Base-by-base conservation (phyloP, 35 echinoderm and acorn worm species). In the Apostichopus californicus region DNA sequence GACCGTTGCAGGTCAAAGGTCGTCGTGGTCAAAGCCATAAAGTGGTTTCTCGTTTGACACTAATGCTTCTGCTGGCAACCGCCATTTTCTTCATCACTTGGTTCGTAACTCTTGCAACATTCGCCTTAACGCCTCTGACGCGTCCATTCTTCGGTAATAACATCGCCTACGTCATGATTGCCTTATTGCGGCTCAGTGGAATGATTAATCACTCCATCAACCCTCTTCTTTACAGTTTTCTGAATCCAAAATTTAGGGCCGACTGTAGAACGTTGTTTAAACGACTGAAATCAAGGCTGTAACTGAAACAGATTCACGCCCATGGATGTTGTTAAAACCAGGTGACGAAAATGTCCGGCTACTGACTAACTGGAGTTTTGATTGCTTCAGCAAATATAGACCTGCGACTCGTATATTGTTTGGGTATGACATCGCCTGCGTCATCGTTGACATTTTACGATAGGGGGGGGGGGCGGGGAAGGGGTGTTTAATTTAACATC, bases 41-140 rank as follows among this genome's bases (percentile, higher is more conserved):
- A 68, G 64, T 18, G 64, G 64, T 68, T 68, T 68, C 86, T 20
- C 54, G 86, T 54, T 87, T 87, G 86, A 66, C 86, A 24, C 64
- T 87, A 8, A 87, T 87, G 86, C 57, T 87, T 2, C 54, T 87
- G 9, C 11, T 87, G 54, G n/a, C 86, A 24, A 87, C 86, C 8
- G 86, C 25, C 13, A 87, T 87, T 58, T 87, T 87, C 22, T 59
- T 87, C 20, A 9, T 66, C 86, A 87, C 86, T 17, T 87, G 86
- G 86, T 6, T 46, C 22, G 8, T 87, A 2, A 87, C 86, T 14
- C 54, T 87, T 46, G 86, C 23, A 24, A 71, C 57, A 20, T 87
- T 87, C 15, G 54, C 18, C 4, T 20, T 87, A 20, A 65, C 86
- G 1, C 59, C 86, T 21, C 17, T 71, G 57, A 71, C 86, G 7